Evolutionary conservation across 2,113 vertebrate species (phyloP).

Genomic region (Eidolon helvum): DNA sequence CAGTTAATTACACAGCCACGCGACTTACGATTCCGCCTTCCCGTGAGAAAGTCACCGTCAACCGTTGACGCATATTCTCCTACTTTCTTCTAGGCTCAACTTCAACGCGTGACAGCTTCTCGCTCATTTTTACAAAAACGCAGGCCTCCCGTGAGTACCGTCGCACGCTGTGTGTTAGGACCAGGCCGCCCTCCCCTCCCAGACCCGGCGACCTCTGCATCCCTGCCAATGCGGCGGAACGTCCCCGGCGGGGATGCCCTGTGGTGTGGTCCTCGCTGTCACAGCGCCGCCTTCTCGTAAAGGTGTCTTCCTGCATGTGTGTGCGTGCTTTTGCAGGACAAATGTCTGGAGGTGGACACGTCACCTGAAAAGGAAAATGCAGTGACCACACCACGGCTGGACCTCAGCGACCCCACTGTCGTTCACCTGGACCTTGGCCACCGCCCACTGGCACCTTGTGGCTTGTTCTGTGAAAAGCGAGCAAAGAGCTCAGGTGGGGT

Average conservation of each 20-base stretch:
- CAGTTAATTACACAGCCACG: fast-evolving
- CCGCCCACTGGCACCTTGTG: fast-evolving
- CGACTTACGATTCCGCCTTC: not conserved
- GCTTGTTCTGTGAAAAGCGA: not conserved
- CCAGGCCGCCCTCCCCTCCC: fast-evolving
- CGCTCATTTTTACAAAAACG: not conserved
- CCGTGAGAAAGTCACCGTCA: not conserved
- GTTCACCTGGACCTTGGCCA: not conserved
- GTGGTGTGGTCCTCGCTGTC: fast-evolving
- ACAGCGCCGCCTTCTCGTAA: not conserved
- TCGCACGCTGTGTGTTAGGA: not conserved
- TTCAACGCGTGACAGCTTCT: not conserved
- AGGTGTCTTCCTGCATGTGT: fast-evolving
- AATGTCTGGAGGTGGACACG: not conserved
- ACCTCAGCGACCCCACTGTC: fast-evolving
- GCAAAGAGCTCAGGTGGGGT: not conserved
- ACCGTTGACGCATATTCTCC: fast-evolving
- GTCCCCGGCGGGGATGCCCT: fast-evolving
- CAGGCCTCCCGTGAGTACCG: fast-evolving
- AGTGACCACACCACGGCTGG: fast-evolving
- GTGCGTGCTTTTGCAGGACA: fast-evolving
- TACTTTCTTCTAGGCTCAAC: not conserved
- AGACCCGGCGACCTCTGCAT: fast-evolving
- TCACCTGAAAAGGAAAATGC: not conserved
- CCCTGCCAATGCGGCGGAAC: not conserved